Base-by-base conservation (phyloP, 2,113 vertebrate genomes). In the Macquaria australasica region DNA sequence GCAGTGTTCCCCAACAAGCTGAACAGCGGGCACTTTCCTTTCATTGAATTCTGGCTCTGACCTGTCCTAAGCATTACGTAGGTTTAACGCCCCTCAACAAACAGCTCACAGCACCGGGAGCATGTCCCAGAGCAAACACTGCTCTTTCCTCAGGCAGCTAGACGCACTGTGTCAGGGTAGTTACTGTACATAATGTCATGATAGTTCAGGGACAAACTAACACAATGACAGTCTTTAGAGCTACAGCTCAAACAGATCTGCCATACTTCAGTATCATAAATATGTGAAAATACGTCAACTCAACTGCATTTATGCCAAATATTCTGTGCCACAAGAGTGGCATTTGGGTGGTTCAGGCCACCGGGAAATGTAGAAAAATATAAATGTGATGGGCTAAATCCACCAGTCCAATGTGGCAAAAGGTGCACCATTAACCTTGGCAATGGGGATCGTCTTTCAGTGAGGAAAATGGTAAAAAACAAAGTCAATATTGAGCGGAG, bases 401-500 rank as follows among this genome's bases (percentile, higher is more conserved):
- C 75, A 63, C 82, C 66, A 41, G 41, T 76, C 66, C 56, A 67
- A 69, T 69, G 67, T 87, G 73, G 45, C 76, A 73, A 70, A 83
- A 50, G 23, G 41, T 64, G 88, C 56, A 67, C 74, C 81, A 79
- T 82, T 70, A 87, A 89, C 67, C 0, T 45, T 48, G 56, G 75
- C 55, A 79, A 85, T 48, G 67, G 79, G 78, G 84, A 92, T 89
- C 81, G 34, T 73, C 79, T 94, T 92, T 93, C 91, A 90, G 53
- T 77, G 82, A 88, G 90, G 86, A 91, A 94, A 92, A 88, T 51
- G 71, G 82, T 93, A 89, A 93, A 93, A 88, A 93, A 93, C 62
- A 90, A 91, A 93, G 91, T 94, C 89, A 95, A 95, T 89, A 94
- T 78, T 90, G 81, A 92, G 86, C 73, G 14, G 63, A 72, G 59